Evolutionary conservation across 2,888 invertebrate species (phyloP), one percentile per base, ranked within the genome.

Genomic region (Polietes domitor): DNA sequence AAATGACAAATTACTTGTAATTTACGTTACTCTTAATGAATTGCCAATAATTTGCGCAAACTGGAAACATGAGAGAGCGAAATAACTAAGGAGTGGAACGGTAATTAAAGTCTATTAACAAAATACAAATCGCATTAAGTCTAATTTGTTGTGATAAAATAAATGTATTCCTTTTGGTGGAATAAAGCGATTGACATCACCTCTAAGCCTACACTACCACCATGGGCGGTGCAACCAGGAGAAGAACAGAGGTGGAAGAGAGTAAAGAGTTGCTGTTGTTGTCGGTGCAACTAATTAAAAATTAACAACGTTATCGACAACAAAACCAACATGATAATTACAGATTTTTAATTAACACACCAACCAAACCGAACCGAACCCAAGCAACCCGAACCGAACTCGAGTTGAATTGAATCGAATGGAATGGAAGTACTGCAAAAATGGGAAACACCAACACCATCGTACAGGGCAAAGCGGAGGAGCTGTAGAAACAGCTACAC

Each of bases 281-380:
- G 80, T 71, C 58, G 78, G 65, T 78, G 84, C 84, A 78, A 81
- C 81, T 84, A 84, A 84, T 84, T 84, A 84, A 84, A 84, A 81
- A 81, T 84, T 84, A 81, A 84, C 84, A 84, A 81, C 76, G 81
- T 81, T 84, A 84, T 78, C 83, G 83, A 80, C 81, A 81, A 84
- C 81, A 84, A 78, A 81, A 73, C 78, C 84, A 81, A 81, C 84
- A 84, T 81, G 81, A 84, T 84, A 84, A 84, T 84, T 84, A 81
- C 81, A 78, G 84, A 79, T 78, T 81, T 79, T 84, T 84, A 84
- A 81, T 84, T 84, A 84, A 84, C 78, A 81, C 72, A 81, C 68
- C 84, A 84, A 80, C 55, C 19, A 28, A 28, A 61, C 7, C 24
- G 15, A 65, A 65, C 19, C 37, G 37, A 3, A n/a, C n/a, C 68